These are phyloP conservation scores for Ranitomeya imitator DNA, from an alignment of 2,113 vertebrate species.

Conservation along the genomic window DNA sequence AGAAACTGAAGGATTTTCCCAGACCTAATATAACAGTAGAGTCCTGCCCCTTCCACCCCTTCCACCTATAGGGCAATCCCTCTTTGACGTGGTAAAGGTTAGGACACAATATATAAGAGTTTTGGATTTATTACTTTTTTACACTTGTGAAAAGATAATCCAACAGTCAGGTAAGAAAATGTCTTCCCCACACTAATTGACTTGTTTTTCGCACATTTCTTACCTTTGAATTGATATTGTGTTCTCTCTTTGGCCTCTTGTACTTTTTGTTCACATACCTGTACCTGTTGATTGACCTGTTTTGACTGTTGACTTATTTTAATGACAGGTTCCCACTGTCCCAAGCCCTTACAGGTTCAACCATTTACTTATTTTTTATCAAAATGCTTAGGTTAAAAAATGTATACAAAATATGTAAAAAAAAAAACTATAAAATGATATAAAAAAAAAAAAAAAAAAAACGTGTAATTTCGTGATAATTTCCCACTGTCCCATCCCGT, in stretches of 20 bases:
- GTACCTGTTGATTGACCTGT: too few relatives aligned
- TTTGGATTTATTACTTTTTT: background rate
- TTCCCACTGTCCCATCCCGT: too few relatives aligned
- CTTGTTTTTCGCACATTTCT: background rate
- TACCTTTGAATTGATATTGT: background rate
- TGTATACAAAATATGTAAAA: too few relatives aligned
- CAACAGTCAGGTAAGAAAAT: slow-evolving; percentile 12
- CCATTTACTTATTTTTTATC: too few relatives aligned
- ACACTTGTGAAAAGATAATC: background rate
- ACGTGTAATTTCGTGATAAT: too few relatives aligned
- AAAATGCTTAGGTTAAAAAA: too few relatives aligned
- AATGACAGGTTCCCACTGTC: too few relatives aligned
- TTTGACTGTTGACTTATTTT: too few relatives aligned
- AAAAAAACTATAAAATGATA: too few relatives aligned
- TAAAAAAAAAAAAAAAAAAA: too few relatives aligned
- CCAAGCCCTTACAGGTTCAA: too few relatives aligned
- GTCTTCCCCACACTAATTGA: background rate
- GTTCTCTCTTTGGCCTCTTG: background rate
- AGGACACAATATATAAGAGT: background rate
- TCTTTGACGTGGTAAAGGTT: background rate
- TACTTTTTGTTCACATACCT: too few relatives aligned
- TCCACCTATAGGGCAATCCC: background rate
- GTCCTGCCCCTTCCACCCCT: background rate
- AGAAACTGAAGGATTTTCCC: background rate
- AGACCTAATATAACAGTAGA: background rate